Evolutionary conservation across 2,797 vertebrate genomes (phyloP), one percentile per base, ranked within the genome.

Genomic region (Sciurus carolinensis): DNA sequence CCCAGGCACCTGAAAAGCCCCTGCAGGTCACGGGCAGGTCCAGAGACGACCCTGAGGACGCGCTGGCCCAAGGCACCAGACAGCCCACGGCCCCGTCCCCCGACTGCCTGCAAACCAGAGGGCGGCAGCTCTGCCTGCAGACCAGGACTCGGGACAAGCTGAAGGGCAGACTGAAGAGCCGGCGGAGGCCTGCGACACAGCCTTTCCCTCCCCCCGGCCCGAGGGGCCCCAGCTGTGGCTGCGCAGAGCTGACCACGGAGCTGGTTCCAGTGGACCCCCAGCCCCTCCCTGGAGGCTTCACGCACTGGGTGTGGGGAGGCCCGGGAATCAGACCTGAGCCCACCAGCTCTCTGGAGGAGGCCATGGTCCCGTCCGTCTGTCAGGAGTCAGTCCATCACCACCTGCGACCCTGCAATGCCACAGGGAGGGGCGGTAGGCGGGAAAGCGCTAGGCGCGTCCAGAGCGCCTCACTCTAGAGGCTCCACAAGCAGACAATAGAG

Each of bases 71-170:
- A 30, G 71, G 36, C 44, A 15, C 28, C 17, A 1, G 20, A 77
- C 0, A 0, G 33, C 17, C 30, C 1, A 15, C 24, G 8, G 47
- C 1, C 18, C 33, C 30, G 36, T 5, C 5, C 39, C 7, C 0
- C 20, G 33, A 69, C 36, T 52, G 26, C n/a, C 39, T 1, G 22
- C 73, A 66, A 13, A 62, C 7, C 10, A 36, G 52, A 2, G 52
- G 26, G 66, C 20, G 20, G 30, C 1, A 7, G 11, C 12, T 26
- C 47, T 7, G 7, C 33, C 33, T 39, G 26, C 4, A 42, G 71
- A 47, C 44, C 71, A 20, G 33, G 57, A 50, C 91, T 28, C 67
- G 30, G 9, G 10, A 50, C 5, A 9, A 36, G 30, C 84, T 57
- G 8, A 1, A 30, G 30, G 30, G 50, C n/a, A 18, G 42, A 17